A percentile compares a stretch with the other conserved stretches of the same genome.
Evolutionary conservation across 2,113 vertebrate genomes (phyloP).

Genomic region (Ciconia boyciana): DNA sequence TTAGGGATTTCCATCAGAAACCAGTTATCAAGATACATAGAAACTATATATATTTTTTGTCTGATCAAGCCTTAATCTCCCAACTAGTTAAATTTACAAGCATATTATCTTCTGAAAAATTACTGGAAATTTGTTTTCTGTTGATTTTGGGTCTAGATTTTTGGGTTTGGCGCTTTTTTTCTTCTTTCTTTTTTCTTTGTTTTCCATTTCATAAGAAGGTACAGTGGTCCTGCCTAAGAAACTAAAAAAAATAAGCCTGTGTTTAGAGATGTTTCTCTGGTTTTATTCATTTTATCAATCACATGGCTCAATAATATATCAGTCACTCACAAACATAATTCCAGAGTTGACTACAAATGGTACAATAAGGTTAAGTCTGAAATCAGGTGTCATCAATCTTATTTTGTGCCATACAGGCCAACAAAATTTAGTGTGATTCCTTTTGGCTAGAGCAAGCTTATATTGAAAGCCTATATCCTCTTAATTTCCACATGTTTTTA

Average conservation of each 20-base stretch:
- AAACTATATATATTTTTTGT: neutral
- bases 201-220: neutral
- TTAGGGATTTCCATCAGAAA: neutral
- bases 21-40: neutral
- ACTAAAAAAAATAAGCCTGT: neutral
- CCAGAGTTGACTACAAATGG: neutral
- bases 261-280: neutral
- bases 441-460: neutral
- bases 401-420: neutral
- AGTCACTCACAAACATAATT: neutral
- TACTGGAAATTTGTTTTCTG: neutral
- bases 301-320: neutral
- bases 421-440: neutral
- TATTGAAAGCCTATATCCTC: neutral
- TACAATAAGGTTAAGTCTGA: neutral
- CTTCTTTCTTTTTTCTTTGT: neutral
- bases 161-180: neutral
- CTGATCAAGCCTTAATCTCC: neutral
- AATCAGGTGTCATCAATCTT: neutral
- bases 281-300: neutral
- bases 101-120: neutral
- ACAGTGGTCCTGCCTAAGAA: neutral
- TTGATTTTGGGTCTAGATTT: neutral
- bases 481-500: neutral
- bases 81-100: neutral